phyloP scores from a whole-genome alignment of 1,140 invertebrate species.

The Lordiphosa stackelbergi region DNA sequence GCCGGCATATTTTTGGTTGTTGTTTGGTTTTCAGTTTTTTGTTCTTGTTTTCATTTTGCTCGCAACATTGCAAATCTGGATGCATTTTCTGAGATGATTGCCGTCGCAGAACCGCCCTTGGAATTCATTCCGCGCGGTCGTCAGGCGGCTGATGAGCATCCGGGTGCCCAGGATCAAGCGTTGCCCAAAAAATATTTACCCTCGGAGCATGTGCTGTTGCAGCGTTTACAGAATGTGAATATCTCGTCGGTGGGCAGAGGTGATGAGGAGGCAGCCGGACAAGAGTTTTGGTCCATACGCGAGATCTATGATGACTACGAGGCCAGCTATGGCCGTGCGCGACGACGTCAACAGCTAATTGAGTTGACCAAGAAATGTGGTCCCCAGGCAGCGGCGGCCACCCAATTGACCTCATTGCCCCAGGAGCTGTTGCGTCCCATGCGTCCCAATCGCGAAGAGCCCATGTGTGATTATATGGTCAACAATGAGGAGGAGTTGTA shows the following conservation, averaged over 20 bases:
- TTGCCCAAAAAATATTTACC: conserved; percentile 61
- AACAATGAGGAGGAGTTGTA: conserved; percentile 92
- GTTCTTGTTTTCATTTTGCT: conserved; percentile 5
- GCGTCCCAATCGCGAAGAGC: conserved; percentile 30
- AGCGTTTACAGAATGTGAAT: conserved; percentile 85
- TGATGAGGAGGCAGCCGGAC: conserved; percentile 77
- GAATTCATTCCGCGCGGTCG: conserved; percentile 94
- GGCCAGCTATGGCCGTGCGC: conserved; percentile 40
- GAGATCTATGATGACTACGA: conserved; percentile 77
- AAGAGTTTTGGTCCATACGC: conserved; percentile 85
- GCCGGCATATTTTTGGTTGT: conserved; percentile 2
- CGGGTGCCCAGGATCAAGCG: conserved; percentile 79
- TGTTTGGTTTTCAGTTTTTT: conserved; percentile 10
- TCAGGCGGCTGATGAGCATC: conserved; percentile 87
- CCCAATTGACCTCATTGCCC: conserved; percentile 53
- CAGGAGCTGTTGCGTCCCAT: conserved; percentile 32
- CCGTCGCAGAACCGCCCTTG: conserved; percentile 76
- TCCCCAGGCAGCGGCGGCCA: conserved; percentile 49
- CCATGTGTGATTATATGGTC: conserved; percentile 69
- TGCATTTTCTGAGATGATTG: conserved; percentile 66
- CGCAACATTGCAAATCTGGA: conserved; percentile 58
- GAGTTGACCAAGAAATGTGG: conserved; percentile 57
- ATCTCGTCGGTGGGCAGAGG: conserved; percentile 79
- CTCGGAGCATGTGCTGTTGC: conserved; percentile 81
- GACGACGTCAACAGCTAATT: conserved; percentile 50